Percentiles rank a stretch among this genome's conserved stretches.
These are phyloP conservation scores for Manis pentadactyla DNA, from an alignment of 2,797 vertebrate species.

Conservation along the genomic window DNA sequence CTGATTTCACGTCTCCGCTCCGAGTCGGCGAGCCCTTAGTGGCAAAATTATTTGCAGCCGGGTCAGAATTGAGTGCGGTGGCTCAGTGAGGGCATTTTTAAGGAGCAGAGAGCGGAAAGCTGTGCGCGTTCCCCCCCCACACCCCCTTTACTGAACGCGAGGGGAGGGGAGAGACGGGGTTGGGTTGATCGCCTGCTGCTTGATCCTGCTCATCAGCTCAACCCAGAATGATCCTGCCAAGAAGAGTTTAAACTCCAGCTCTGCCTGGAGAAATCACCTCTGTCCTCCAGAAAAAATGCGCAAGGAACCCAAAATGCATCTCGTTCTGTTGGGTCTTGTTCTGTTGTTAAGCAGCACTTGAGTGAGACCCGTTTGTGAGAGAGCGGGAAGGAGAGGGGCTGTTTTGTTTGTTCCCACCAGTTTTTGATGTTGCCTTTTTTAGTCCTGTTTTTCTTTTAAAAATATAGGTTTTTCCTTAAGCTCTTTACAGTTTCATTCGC, in stretches of 20 bases:
- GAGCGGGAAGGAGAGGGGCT: slow-evolving; percentile 77
- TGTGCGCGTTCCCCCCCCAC: slow-evolving; percentile 5
- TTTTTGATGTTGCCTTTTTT: slow-evolving; percentile 63
- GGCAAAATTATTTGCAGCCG: slow-evolving; percentile 69
- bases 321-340: not conserved
- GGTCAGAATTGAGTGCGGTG: slow-evolving; percentile 53
- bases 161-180: slow-evolving; percentile 41
- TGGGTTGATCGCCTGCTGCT: slow-evolving; percentile 53
- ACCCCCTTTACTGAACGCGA: not conserved
- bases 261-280: slow-evolving; percentile 61
- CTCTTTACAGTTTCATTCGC: not conserved
- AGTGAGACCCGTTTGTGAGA: slow-evolving; percentile 71
- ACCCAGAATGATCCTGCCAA: slow-evolving; percentile 63
- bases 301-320: not conserved
- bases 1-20: slow-evolving; percentile 68
- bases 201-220: slow-evolving; percentile 60
- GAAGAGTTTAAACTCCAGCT: slow-evolving; percentile 78
- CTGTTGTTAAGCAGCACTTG: slow-evolving; percentile 80
- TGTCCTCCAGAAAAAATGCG: slow-evolving; percentile 2
- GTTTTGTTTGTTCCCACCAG: slow-evolving; percentile 77
- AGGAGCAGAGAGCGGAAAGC: slow-evolving; percentile 62
- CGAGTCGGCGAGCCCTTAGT: slow-evolving; percentile 19
- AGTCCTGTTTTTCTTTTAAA: not conserved
- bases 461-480: not conserved
- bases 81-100: slow-evolving; percentile 65